Conservation (phyloP, 2,797 vertebrate genomes). For the Melanotaenia parkinsoni region DNA sequence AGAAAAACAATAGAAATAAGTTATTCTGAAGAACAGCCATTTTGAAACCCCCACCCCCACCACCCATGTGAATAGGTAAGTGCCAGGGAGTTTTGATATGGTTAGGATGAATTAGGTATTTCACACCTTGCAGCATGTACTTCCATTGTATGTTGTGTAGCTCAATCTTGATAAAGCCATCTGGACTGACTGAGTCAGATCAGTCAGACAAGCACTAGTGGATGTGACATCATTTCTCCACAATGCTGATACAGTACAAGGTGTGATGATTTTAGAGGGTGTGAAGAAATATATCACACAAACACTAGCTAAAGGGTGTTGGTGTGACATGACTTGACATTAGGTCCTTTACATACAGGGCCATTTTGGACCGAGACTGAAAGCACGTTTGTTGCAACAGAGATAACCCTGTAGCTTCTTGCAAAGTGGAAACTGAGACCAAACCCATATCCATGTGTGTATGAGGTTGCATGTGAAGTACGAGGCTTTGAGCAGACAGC, state of each 20-base stretch:
- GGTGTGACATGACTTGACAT: constrained; percentile 32
- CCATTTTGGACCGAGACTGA: neutral
- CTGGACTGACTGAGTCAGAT: constrained; percentile 42
- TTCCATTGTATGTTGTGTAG: constrained; percentile 30
- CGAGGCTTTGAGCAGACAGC: constrained; percentile 3
- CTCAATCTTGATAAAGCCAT: constrained; percentile 56
- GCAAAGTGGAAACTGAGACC: neutral
- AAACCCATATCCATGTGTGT: neutral
- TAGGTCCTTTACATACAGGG: neutral
- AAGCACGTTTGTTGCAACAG: neutral
- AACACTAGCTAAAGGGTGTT: constrained; percentile 28
- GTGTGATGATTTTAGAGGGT: constrained; percentile 50
- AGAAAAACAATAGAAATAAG: constrained; percentile 1
- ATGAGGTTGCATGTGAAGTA: neutral
- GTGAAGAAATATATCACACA: constrained; percentile 39
- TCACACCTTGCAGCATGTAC: constrained; percentile 56
- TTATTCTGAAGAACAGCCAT: constrained; percentile 34
- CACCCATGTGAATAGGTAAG: constrained; percentile 10
- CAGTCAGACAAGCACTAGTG: constrained; percentile 32
- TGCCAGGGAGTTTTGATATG: constrained; percentile 35
- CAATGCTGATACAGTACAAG: constrained; percentile 42
- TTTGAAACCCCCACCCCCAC: constrained; percentile 14
- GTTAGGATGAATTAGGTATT: constrained; percentile 58
- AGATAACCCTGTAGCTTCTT: neutral
- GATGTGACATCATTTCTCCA: constrained; percentile 53